A percentile compares a stretch with the other conserved stretches of the same genome.
Conservation (phyloP, 2,888 invertebrate genomes). For the Sympetrum striolatum region DNA sequence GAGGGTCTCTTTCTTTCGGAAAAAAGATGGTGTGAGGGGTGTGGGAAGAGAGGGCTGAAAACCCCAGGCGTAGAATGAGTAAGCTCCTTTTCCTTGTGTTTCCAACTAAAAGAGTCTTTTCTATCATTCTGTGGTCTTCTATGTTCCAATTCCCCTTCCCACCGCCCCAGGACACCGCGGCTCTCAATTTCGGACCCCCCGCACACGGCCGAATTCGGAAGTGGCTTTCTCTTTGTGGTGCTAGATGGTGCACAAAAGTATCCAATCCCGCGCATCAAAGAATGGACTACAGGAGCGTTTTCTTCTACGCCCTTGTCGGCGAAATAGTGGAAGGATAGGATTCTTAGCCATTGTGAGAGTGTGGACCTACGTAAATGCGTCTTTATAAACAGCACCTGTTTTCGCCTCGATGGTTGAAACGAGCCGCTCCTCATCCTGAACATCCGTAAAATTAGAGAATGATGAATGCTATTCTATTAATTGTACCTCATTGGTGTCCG, state of each 20-base stretch:
- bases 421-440: too few relatives aligned
- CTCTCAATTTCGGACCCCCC: constrained; percentile 4
- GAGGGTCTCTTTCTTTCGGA: not conserved
- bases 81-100: not conserved
- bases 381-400: too few relatives aligned
- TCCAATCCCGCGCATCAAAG: too few relatives aligned
- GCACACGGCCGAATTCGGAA: not conserved
- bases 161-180: not conserved
- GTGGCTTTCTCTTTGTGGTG: not conserved
- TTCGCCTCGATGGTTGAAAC: too few relatives aligned
- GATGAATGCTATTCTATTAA: too few relatives aligned
- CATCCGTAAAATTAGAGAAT: too few relatives aligned
- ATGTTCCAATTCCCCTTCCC: not conserved
- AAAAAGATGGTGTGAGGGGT: not conserved
- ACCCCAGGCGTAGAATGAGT: not conserved
- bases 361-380: too few relatives aligned
- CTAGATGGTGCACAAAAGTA: not conserved
- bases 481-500: too few relatives aligned
- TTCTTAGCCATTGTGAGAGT: too few relatives aligned
- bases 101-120: not conserved
- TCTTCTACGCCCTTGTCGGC: too few relatives aligned
- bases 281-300: too few relatives aligned
- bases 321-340: too few relatives aligned
- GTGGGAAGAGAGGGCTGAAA: not conserved
- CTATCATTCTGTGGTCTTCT: not conserved